Evolutionary conservation across 2,888 invertebrate genomes (phyloP), one percentile per base, ranked within the genome.

Genomic region (Rutpela maculata): DNA sequence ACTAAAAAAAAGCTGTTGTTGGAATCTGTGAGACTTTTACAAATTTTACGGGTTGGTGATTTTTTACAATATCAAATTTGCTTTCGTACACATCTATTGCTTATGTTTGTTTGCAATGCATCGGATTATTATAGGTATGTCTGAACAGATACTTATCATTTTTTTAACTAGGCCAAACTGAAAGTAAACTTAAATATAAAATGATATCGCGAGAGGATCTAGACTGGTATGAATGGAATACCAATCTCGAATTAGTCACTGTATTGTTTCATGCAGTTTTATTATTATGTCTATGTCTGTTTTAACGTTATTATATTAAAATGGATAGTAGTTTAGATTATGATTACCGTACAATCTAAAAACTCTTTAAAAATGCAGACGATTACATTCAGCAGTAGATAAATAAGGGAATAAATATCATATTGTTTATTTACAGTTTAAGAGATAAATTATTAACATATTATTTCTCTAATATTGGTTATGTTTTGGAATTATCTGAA

Each of bases 191-290:
- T 22, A 50, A 66, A 66, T 50, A 19, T 38, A 19, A 19, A 66
- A 50, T 15, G 15, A 12, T 43, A 66, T 66, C 65, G 18, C 19
- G 38, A 66, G 38, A 66, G 17, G 19, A 66, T 66, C 65, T 50
- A 15, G 1, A 22, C 65, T 43, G 15, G 12, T 43, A 18, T 50
- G 19, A 66, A 66, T 66, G 65, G 19, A 59, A 66, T 66, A 50
- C 43, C 31, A 65, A 22, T 66, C 59, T 50, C 35, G 11, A 66
- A 38, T 66, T 66, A 66, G 65, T 66, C 65, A 66, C 65, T 12
- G 15, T 19, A 66, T 19, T 38, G 17, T 18, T 59, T 59, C 22
- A 10, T 50, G 50, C n/a, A n/a, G 1, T 50, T 50, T 12, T 50
- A 50, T 50, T 50, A n/a, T n/a, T n/a, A n/a, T n/a, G n/a, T n/a